A percentile compares a stretch with the other conserved stretches of the same genome.
Evolutionary conservation across 2,888 invertebrate species (phyloP).

Genomic region (Hemistola chrysoprasaria): DNA sequence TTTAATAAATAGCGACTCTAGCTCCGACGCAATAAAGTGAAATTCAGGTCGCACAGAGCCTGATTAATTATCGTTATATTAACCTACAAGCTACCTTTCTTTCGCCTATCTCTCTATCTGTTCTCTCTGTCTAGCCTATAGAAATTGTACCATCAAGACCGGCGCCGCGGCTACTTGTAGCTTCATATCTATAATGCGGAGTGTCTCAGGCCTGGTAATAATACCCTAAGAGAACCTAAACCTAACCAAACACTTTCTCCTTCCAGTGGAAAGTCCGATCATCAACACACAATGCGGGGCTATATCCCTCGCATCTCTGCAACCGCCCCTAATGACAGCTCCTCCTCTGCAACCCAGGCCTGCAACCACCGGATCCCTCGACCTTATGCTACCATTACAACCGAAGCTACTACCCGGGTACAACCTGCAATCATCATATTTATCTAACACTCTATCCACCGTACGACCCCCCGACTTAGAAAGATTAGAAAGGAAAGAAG

Average conservation of each 20-base stretch:
- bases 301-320: constrained; percentile 77
- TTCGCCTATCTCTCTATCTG: no score
- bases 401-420: constrained; percentile 85
- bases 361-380: constrained; percentile 86
- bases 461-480: constrained; percentile 67
- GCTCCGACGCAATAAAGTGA: no score
- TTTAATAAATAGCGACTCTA: no score
- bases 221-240: no score
- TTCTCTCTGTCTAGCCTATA: no score
- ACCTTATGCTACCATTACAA: constrained; percentile 87
- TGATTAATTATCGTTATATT: no score
- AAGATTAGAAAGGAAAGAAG: constrained; percentile 38
- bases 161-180: no score
- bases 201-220: no score
- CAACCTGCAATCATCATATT: constrained; percentile 72
- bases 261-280: constrained; percentile 82
- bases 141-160: no score
- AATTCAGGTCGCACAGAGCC: no score
- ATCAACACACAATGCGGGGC: constrained; percentile 72
- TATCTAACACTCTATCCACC: constrained; percentile 77
- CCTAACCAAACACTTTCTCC: constrained; percentile 30
- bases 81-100: no score
- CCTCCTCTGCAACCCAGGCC: constrained; percentile 86
- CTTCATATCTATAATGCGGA: no score
- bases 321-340: constrained; percentile 77